Conservation (phyloP, 2,888 invertebrate species). For the Allygus modestus region DNA sequence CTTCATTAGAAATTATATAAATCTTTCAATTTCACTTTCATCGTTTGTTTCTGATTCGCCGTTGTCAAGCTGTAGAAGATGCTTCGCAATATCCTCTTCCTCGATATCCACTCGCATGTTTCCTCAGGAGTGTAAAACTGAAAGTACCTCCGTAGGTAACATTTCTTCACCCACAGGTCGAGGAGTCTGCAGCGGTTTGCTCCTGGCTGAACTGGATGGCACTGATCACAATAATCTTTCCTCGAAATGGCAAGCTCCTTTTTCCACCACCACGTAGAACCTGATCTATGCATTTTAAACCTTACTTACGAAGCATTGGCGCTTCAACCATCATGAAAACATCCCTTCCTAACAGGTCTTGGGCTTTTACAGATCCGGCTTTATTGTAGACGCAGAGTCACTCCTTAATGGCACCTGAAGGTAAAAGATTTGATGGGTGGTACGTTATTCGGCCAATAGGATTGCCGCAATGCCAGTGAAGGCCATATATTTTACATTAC, state of each 20-base stretch:
- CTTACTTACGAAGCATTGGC: neutral
- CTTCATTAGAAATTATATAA: neutral
- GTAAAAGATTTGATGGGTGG: constrained; percentile 1
- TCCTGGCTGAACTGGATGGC: constrained; percentile 49
- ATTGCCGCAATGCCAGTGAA: constrained; percentile 70
- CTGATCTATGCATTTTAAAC: constrained; percentile 31
- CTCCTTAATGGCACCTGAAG: constrained; percentile 48
- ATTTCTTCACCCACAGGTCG: neutral
- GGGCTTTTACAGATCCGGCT: neutral
- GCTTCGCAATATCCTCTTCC: neutral
- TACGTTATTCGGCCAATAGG: constrained; percentile 68
- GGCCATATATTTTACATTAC: constrained; percentile 66
- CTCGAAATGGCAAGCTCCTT: constrained; percentile 55
- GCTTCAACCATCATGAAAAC: neutral
- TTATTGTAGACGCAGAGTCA: neutral
- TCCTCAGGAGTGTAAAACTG: neutral
- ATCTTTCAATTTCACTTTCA: no score
- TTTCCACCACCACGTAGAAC: constrained; percentile 12
- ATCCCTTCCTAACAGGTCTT: constrained; percentile 33
- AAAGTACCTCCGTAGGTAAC: neutral
- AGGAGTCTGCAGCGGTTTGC: neutral
- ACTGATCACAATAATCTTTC: constrained; percentile 51
- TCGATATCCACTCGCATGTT: neutral
- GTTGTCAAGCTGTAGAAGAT: neutral
- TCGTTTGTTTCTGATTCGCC: no score